phyloP scores from a whole-genome alignment of 2,797 vertebrate species.

The Myotis findleyi region DNA sequence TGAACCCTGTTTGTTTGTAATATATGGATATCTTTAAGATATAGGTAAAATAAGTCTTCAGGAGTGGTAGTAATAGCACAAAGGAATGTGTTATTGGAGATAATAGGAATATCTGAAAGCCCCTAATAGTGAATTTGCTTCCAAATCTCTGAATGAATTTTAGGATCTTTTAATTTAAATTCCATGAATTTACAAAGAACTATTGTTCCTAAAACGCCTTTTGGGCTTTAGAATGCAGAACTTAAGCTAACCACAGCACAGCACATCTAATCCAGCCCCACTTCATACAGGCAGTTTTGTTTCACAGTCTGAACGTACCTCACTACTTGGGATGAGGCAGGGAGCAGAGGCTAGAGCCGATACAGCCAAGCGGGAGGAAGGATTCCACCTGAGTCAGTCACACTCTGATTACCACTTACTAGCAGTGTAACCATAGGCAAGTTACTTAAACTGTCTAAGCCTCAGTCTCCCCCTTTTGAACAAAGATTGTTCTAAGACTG shows the following conservation, averaged over 20 bases:
- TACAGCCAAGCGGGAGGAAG: not conserved
- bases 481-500: not conserved
- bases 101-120: not conserved
- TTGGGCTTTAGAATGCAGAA: slow-evolving; percentile 25
- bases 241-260: not conserved
- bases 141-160: slow-evolving; percentile 25
- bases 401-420: not conserved
- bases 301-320: not conserved
- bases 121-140: not conserved
- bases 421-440: not conserved
- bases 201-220: not conserved
- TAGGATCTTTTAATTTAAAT: slow-evolving; percentile 31
- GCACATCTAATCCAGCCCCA: not conserved
- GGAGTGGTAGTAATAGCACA: not conserved
- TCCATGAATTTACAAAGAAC: not conserved
- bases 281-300: not conserved
- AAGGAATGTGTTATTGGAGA: not conserved
- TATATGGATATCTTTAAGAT: slow-evolving; percentile 4
- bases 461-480: slow-evolving; percentile 33
- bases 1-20: slow-evolving; percentile 19
- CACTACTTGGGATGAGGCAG: not conserved
- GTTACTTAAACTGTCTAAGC: not conserved
- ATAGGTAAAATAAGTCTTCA: not conserved
- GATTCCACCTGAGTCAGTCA: not conserved
- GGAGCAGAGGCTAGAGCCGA: not conserved